phyloP scores from a whole-genome alignment of 1,140 invertebrate genomes.

The Pissodes strobi region DNA sequence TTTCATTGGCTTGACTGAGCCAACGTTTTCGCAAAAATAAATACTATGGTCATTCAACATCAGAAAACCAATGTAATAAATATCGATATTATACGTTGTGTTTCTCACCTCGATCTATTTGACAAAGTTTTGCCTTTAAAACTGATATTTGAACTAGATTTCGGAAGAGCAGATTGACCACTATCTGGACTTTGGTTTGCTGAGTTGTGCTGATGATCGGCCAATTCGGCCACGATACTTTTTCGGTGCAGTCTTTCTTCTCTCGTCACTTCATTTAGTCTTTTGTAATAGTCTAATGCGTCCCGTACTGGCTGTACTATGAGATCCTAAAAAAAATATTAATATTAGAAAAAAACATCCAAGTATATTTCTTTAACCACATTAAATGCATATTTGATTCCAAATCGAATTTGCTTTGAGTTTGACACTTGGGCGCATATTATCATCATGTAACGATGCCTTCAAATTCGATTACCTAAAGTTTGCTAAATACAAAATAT shows the following conservation, averaged over 20 bases:
- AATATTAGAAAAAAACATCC: background rate
- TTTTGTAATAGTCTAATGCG: constrained; percentile 65
- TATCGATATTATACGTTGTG: too few species aligned
- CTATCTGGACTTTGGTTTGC: constrained; percentile 51
- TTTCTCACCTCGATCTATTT: constrained; percentile 50
- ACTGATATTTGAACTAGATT: constrained; percentile 61
- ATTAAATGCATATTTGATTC: background rate
- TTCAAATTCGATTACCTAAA: too few species aligned
- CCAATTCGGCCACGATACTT: constrained; percentile 59
- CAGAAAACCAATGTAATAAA: too few species aligned
- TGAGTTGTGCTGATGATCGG: constrained; percentile 47
- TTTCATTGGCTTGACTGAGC: too few species aligned
- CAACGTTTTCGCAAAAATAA: too few species aligned
- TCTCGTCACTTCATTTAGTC: constrained; percentile 68
- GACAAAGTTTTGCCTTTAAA: constrained; percentile 58
- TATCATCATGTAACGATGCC: too few species aligned
- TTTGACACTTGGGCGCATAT: too few species aligned
- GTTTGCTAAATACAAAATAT: too few species aligned
- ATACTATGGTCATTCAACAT: too few species aligned
- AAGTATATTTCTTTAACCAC: too few species aligned
- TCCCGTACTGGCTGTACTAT: constrained; percentile 62
- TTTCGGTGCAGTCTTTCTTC: constrained; percentile 66
- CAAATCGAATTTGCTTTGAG: too few species aligned
- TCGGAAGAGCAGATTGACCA: constrained; percentile 51
- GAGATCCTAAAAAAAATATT: constrained; percentile 52